phyloP scores from a whole-genome alignment of 2,797 vertebrate genomes.

The Rousettus madagascariensis region DNA sequence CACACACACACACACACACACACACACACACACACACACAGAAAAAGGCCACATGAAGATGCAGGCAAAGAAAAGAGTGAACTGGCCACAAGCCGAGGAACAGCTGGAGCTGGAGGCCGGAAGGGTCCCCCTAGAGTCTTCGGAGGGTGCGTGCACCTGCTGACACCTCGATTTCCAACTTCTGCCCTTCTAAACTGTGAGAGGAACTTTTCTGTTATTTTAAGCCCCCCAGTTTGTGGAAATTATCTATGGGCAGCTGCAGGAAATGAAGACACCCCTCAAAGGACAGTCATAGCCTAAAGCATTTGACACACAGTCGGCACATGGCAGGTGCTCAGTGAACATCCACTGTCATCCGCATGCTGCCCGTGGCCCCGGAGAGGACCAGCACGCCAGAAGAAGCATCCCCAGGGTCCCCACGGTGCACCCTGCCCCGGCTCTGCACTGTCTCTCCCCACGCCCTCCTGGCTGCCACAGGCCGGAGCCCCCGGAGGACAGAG shows the following conservation, averaged over 20 bases:
- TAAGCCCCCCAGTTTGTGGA: background rate
- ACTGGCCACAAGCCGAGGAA: background rate
- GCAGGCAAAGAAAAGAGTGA: background rate
- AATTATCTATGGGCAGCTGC: background rate
- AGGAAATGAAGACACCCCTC: background rate
- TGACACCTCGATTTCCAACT: background rate
- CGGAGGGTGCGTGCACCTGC: background rate
- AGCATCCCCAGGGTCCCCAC: background rate
- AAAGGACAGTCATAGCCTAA: background rate
- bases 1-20: too few relatives aligned
- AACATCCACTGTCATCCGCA: rapidly evolving
- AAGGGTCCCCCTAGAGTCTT: background rate
- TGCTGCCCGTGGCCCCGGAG: background rate
- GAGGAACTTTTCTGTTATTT: background rate
- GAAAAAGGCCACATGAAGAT: background rate
- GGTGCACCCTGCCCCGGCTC: background rate
- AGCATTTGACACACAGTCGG: background rate
- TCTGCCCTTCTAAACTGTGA: background rate
- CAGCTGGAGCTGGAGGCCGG: background rate
- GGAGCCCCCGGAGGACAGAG: background rate
- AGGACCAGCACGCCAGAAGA: background rate
- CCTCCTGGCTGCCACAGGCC: background rate
- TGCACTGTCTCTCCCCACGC: background rate
- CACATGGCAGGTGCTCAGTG: background rate
- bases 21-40: background rate